Evolutionary conservation across 2,888 invertebrate genomes (phyloP).

Genomic region (Pteria penguin): DNA sequence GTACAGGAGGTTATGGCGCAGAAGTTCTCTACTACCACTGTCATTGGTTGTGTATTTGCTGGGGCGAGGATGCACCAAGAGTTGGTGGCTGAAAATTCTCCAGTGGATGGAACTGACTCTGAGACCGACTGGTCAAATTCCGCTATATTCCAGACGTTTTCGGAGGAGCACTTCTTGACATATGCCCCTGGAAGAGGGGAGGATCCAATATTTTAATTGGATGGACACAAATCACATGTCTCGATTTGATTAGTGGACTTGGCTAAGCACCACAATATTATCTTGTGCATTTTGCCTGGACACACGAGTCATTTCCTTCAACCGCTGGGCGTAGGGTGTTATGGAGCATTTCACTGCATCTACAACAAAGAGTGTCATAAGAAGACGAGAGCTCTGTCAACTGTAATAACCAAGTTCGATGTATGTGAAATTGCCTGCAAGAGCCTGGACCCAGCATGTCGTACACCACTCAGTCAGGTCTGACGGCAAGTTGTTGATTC

Average conservation of each 20-base stretch:
- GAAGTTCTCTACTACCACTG: slow-evolving; percentile 19
- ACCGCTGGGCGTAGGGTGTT: slow-evolving; percentile 43
- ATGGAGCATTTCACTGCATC: slow-evolving; percentile 38
- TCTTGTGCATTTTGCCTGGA: slow-evolving; percentile 32
- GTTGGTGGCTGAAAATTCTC: slow-evolving; percentile 15
- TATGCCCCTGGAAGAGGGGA: slow-evolving; percentile 25
- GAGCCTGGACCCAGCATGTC: slow-evolving; percentile 8
- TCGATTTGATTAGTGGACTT: slow-evolving; percentile 32
- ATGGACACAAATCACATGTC: slow-evolving; percentile 37
- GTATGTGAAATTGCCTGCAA: background rate
- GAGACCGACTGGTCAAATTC: slow-evolving; percentile 23
- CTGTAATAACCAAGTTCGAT: slow-evolving; percentile 16
- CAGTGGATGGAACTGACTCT: slow-evolving; percentile 19
- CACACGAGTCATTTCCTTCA: slow-evolving; percentile 42
- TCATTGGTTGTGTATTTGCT: slow-evolving; percentile 42
- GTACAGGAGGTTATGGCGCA: slow-evolving; percentile 31
- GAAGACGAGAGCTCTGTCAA: background rate
- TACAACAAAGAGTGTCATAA: slow-evolving; percentile 39
- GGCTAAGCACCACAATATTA: slow-evolving; percentile 31
- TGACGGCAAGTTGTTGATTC: no score
- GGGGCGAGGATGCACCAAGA: slow-evolving; percentile 38
- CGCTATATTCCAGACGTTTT: slow-evolving; percentile 26
- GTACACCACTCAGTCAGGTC: no score
- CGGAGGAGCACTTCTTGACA: slow-evolving; percentile 40
- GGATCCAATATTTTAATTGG: slow-evolving; percentile 13